Conservation (phyloP, 2,888 invertebrate genomes). For the Agonopterix subpropinquella region DNA sequence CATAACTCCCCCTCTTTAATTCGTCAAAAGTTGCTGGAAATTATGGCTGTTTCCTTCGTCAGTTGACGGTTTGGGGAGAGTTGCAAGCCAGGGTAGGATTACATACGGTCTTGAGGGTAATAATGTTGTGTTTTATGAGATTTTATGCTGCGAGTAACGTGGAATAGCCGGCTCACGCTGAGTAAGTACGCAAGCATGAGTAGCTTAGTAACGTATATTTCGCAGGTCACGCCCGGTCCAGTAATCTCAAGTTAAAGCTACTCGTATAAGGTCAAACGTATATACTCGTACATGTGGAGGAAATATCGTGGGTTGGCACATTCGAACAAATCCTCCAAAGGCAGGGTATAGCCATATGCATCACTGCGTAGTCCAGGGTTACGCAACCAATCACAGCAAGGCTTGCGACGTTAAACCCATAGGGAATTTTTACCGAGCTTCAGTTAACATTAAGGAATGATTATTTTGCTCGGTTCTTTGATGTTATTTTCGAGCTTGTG, state of each 20-base stretch:
- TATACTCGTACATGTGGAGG: no score
- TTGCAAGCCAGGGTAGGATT: not conserved
- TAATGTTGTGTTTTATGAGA: conserved; percentile 8
- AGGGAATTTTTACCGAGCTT: not conserved
- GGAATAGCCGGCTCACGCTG: conserved; percentile 2
- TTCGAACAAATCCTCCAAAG: no score
- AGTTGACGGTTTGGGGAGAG: no score
- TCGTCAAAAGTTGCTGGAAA: not conserved
- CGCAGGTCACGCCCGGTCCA: conserved; percentile 5
- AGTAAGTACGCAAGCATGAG: conserved; percentile 2
- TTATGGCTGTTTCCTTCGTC: not conserved
- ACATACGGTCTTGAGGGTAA: conserved; percentile 1
- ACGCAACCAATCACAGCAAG: no score
- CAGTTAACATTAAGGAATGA: not conserved
- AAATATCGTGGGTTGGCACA: no score
- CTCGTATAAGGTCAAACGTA: not conserved
- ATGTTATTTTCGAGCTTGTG: not conserved
- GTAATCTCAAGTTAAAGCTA: not conserved
- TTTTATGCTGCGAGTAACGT: conserved; percentile 5
- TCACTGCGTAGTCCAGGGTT: no score
- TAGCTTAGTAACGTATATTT: conserved; percentile 9
- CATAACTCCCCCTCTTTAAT: conserved; percentile 12
- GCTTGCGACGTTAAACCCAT: no score
- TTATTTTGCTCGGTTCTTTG: not conserved
- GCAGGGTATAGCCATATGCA: no score